These are phyloP conservation scores for Caenorhabditis afra DNA, from an alignment of 2,888 invertebrate genomes.

Conservation along the genomic window DNA sequence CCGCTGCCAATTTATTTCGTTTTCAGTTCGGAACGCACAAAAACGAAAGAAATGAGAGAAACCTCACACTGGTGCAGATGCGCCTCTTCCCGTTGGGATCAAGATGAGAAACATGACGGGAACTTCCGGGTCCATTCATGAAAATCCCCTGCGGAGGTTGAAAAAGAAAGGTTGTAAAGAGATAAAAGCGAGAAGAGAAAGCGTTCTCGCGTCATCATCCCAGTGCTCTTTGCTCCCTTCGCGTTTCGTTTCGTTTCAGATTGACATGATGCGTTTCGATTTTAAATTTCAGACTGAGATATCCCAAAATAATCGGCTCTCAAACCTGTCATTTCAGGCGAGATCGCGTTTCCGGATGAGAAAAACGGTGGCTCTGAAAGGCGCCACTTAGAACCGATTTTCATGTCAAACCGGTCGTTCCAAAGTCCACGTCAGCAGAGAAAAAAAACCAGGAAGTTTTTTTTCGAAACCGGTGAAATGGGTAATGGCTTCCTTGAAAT, in stretches of 20 bases:
- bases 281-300: slow-evolving; percentile 11
- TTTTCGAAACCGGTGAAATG: no score
- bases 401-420: no score
- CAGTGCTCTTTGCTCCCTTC: slow-evolving; percentile 35
- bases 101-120: not conserved
- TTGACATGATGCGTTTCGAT: no score
- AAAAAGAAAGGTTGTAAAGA: no score
- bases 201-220: slow-evolving; percentile 28
- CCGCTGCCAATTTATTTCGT: no score
- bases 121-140: slow-evolving; percentile 33
- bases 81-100: not conserved
- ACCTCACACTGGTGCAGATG: not conserved
- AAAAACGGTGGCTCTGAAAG: not conserved
- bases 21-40: no score
- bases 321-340: slow-evolving; percentile 20
- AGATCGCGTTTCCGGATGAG: not conserved
- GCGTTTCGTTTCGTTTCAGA: not conserved
- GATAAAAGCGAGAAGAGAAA: no score
- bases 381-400: no score
- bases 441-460: no score
- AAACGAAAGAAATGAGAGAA: not conserved
- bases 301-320: slow-evolving; percentile 36
- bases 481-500: no score
- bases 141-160: slow-evolving; percentile 1
- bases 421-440: no score